Evolutionary conservation across 2,888 invertebrate species (phyloP).

Genomic region (Melanostoma mellinum): DNA sequence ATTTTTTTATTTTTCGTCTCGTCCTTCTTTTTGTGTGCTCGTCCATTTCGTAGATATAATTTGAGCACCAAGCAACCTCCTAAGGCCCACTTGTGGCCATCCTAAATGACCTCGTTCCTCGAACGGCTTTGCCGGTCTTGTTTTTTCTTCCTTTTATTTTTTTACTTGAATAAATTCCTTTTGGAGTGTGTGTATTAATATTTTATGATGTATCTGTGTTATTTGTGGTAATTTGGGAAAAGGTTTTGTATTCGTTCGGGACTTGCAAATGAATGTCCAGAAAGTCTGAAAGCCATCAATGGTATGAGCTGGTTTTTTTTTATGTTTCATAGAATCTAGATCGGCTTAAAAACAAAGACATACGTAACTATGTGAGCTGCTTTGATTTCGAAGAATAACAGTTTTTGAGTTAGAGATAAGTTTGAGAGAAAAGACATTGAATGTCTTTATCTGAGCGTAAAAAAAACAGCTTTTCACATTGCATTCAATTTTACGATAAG

Average conservation of each 20-base stretch:
- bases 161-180: not conserved
- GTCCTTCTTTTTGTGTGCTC: not conserved
- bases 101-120: constrained; percentile 51
- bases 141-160: not conserved
- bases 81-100: constrained; percentile 45
- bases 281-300: too few species aligned
- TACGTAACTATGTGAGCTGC: too few species aligned
- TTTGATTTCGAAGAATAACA: too few species aligned
- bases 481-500: too few species aligned
- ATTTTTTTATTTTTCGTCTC: constrained; percentile 19
- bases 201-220: constrained; percentile 57
- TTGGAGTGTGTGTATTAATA: constrained; percentile 47
- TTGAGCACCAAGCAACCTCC: constrained; percentile 15
- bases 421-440: too few species aligned
- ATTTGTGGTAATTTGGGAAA: constrained; percentile 66
- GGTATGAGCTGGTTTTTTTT: too few species aligned
- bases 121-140: constrained; percentile 37
- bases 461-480: too few species aligned
- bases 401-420: too few species aligned
- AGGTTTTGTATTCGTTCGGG: constrained; percentile 61
- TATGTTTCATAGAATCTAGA: too few species aligned
- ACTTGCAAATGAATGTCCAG: constrained; percentile 54
- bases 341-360: too few species aligned
- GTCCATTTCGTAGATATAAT: constrained; percentile 52
- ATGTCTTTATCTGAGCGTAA: too few species aligned